Conservation (phyloP, 2,888 invertebrate species). For the Megamerina dolium region DNA sequence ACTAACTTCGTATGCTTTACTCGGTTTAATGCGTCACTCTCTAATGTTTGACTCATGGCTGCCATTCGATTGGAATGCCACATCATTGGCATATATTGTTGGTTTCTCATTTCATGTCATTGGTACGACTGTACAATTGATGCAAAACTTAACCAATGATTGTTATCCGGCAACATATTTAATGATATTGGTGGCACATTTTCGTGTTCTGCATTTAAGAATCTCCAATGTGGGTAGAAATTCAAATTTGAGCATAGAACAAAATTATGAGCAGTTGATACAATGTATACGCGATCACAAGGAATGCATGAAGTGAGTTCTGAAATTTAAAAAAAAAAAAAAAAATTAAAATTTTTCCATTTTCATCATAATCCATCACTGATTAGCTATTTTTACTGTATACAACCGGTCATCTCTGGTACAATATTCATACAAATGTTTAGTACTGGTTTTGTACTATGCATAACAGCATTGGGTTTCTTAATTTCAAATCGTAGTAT, state of each 20-base stretch:
- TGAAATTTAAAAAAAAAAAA: too few relatives aligned
- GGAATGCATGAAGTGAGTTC: slow-evolving; percentile 20
- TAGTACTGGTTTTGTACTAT: slow-evolving; percentile 18
- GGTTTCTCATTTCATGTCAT: slow-evolving; percentile 13
- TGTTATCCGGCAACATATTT: slow-evolving; percentile 17
- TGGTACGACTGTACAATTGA: not conserved
- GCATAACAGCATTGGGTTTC: slow-evolving; percentile 13
- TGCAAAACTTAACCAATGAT: slow-evolving; percentile 16
- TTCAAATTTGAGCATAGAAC: slow-evolving; percentile 7
- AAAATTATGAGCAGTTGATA: slow-evolving; percentile 14
- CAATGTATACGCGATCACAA: slow-evolving; percentile 21
- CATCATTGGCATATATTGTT: slow-evolving; percentile 8
- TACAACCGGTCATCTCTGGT: slow-evolving; percentile 17
- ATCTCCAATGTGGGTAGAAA: slow-evolving; percentile 12
- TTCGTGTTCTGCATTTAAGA: slow-evolving; percentile 17
- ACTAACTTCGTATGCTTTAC: slow-evolving; percentile 3
- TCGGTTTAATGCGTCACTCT: slow-evolving; percentile 4
- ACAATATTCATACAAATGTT: slow-evolving; percentile 22
- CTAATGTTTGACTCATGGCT: slow-evolving; percentile 20
- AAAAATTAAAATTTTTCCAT: too few relatives aligned
- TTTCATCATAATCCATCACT: too few relatives aligned
- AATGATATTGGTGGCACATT: slow-evolving; percentile 17
- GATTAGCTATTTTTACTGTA: slow-evolving; percentile 17
- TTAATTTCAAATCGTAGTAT: slow-evolving; percentile 9
- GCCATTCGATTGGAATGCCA: slow-evolving; percentile 17